Base-by-base conservation (phyloP, 2,797 vertebrate genomes). In the Sarcoramphus papa region DNA sequence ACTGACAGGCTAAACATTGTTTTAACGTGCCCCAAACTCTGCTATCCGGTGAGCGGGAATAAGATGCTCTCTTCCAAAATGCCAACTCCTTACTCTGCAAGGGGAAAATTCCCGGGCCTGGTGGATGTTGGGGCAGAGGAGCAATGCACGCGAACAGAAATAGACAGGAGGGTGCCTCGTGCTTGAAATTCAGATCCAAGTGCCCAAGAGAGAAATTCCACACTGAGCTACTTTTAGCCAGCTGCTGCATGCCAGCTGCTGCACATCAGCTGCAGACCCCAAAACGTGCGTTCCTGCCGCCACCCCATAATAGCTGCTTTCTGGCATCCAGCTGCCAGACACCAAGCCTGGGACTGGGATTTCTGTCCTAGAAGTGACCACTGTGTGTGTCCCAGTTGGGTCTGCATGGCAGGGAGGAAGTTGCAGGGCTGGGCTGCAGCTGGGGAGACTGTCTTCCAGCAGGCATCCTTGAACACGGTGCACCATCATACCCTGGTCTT, bases 111-210 rank as follows among this genome's bases (percentile, higher is more conserved):
- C 30, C 45, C 0, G 1, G 25, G 59, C 17, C n/a, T 69, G 20
- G 30, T 72, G 45, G 59, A 68, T 86, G 17, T 19, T 56, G 16
- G 18, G 31, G 31, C 72, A 91, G 67, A 76, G 41, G 27, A 94
- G 51, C 22, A 48, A 27, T 6, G 12, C 31, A 92, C 47, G 69
- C 14, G 2, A 92, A 81, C 87, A 92, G 45, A 91, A 96, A 92
- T 33, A 93, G 68, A 62, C 2, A 4, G 62, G 18, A 85, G 64
- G 69, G 35, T 92, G 40, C 21, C 35, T 85, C 5, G 4, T 84
- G 54, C 69, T 94, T 96, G 86, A 85, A 92, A 84, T 90, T 86
- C 79, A 72, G 47, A 72, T 72, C 62, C 41, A 80, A 94, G 54
- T 74, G 47, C 37, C 89, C 48, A 72, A 76, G 87, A 62, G 60